These are phyloP conservation scores for Adoxophyes honmai DNA, from an alignment of 1,140 invertebrate species.

Conservation along the genomic window DNA sequence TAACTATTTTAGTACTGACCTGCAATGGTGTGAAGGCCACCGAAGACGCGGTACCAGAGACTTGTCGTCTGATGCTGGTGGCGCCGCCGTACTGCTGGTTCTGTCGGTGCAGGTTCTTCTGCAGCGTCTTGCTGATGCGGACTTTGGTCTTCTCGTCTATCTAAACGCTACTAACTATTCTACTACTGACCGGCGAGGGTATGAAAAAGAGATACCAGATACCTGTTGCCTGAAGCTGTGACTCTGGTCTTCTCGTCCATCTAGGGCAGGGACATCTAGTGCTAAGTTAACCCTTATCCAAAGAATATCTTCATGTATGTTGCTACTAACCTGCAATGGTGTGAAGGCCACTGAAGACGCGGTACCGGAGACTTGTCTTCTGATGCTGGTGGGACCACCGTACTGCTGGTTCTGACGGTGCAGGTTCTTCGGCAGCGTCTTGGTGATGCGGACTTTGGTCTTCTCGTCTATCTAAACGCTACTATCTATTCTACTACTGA, in stretches of 20 bases:
- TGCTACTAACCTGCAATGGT: slow-evolving; percentile 88
- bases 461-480: slow-evolving; percentile 99
- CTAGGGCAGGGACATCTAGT: no score
- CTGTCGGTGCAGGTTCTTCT: slow-evolving; percentile 97
- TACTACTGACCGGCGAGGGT: no score
- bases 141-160: slow-evolving; percentile 99
- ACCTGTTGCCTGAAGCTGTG: no score
- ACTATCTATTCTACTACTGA: slow-evolving; percentile 13
- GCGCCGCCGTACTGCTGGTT: slow-evolving; percentile 95
- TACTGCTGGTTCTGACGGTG: slow-evolving; percentile 95
- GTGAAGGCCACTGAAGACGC: slow-evolving; percentile 99
- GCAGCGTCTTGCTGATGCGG: slow-evolving; percentile 97
- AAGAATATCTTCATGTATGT: no score
- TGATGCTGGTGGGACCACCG: slow-evolving; percentile 96
- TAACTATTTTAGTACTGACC: no score
- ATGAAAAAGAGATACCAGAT: no score
- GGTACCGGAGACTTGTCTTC: slow-evolving; percentile 96
- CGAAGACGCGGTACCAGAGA: slow-evolving; percentile 97
- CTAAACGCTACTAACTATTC: no score
- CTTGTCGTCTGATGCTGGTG: slow-evolving; percentile 96
- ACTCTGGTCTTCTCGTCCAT: no score
- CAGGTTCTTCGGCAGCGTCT: slow-evolving; percentile 97
- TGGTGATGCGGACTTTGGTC: slow-evolving; percentile 97
- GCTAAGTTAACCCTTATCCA: no score
- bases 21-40: slow-evolving; percentile 97